These are phyloP conservation scores for Carpatolechia fugitivella DNA, from an alignment of 2,888 invertebrate genomes.

Conservation along the genomic window DNA sequence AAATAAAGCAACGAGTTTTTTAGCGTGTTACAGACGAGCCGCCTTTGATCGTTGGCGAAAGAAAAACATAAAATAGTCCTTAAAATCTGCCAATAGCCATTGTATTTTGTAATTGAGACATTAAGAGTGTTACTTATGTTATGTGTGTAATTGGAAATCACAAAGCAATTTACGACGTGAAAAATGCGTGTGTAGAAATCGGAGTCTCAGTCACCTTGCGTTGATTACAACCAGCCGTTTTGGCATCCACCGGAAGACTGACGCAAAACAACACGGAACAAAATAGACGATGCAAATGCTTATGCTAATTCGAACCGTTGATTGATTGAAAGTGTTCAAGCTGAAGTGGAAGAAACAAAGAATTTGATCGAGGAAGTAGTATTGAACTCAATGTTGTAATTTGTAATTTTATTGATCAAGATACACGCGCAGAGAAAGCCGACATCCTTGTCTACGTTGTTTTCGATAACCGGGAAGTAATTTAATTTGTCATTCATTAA, in stretches of 20 bases:
- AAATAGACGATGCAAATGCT: constrained; percentile 41
- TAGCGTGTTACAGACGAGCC: background rate
- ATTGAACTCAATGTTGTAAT: constrained; percentile 5
- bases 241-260: constrained; percentile 43
- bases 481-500: constrained; percentile 2
- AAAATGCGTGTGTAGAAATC: constrained; percentile 1
- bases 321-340: constrained; percentile 28
- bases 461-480: background rate
- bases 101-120: constrained; percentile 5
- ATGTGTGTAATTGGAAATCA: constrained; percentile 8
- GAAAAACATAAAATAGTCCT: background rate
- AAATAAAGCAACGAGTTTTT: background rate
- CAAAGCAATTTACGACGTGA: background rate
- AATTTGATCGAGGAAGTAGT: constrained; percentile 20
- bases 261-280: constrained; percentile 42
- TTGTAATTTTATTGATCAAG: background rate
- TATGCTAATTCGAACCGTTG: constrained; percentile 28
- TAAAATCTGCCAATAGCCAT: background rate
- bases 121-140: background rate
- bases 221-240: constrained; percentile 24
- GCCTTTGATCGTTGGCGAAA: constrained; percentile 1
- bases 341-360: constrained; percentile 26
- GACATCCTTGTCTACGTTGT: constrained; percentile 4
- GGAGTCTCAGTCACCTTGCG: constrained; percentile 30
- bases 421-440: constrained; percentile 1